Evolutionary conservation across 2,888 invertebrate species (phyloP).

Genomic region (Napeogenes inachia): DNA sequence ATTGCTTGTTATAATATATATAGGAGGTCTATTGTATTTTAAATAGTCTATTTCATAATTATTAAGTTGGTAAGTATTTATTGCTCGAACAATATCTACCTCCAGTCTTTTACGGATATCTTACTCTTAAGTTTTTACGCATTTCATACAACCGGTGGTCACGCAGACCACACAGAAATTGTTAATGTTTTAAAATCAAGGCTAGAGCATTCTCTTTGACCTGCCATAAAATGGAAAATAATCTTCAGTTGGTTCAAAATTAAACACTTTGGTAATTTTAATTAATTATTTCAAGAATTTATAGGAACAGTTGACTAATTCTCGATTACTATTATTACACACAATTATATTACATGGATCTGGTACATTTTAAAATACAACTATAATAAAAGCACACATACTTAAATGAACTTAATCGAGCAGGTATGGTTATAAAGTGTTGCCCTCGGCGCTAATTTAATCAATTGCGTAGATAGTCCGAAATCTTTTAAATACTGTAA

Average conservation of each 20-base stretch:
- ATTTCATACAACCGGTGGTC: neutral
- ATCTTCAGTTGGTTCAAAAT: neutral
- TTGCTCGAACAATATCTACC: neutral
- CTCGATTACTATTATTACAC: no score
- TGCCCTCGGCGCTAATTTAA: neutral
- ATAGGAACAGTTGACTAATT: no score
- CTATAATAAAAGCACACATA: no score
- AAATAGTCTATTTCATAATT: no score
- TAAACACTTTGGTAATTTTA: neutral
- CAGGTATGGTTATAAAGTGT: no score
- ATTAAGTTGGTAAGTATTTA: neutral
- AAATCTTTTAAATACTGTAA: constrained; percentile 1
- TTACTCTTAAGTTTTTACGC: neutral
- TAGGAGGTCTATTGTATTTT: no score
- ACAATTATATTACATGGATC: no score
- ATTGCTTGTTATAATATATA: no score
- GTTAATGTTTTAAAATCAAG: constrained; percentile 18
- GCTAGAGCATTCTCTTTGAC: constrained; percentile 16
- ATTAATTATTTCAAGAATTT: neutral
- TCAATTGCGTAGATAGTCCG: neutral
- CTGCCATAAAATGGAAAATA: neutral
- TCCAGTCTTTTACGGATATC: neutral
- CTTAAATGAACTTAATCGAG: no score
- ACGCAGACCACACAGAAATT: constrained; percentile 14
- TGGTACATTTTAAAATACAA: no score